A percentile compares a stretch with the other conserved stretches of the same genome.
These are phyloP conservation scores for Alsophila aescularia DNA, from an alignment of 2,888 invertebrate genomes.

Conservation along the genomic window DNA sequence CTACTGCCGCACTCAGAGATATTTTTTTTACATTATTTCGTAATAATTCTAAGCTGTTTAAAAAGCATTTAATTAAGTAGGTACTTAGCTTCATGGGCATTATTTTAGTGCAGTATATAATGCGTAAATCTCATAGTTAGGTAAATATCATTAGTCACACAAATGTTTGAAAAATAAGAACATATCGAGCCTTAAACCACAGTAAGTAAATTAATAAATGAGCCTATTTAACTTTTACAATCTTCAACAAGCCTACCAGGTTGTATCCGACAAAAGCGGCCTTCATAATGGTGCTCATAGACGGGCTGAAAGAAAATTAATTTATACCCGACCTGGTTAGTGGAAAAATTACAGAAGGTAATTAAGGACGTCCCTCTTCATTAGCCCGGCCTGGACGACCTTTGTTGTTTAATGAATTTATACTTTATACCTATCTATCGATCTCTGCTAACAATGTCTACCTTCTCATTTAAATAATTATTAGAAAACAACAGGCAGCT, in stretches of 20 bases:
- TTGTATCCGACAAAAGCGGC: slow-evolving; percentile 57
- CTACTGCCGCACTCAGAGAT: too few relatives aligned
- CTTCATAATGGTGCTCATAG: slow-evolving; percentile 63
- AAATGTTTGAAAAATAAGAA: too few relatives aligned
- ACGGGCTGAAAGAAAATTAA: slow-evolving; percentile 70
- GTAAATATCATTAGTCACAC: too few relatives aligned
- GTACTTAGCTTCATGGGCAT: too few relatives aligned
- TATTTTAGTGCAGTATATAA: too few relatives aligned
- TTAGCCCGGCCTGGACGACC: slow-evolving; percentile 67
- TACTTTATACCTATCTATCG: slow-evolving; percentile 44
- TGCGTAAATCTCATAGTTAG: too few relatives aligned
- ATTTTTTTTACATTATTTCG: too few relatives aligned
- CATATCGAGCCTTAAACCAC: neutral
- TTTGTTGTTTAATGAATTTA: slow-evolving; percentile 75
- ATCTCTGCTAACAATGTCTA: slow-evolving; percentile 17
- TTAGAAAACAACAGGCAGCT: neutral
- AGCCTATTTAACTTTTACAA: slow-evolving; percentile 48
- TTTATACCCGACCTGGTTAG: slow-evolving; percentile 71
- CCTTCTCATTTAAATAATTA: neutral
- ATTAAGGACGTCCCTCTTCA: slow-evolving; percentile 81
- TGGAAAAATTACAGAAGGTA: slow-evolving; percentile 80
- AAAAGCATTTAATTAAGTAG: too few relatives aligned
- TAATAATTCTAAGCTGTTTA: too few relatives aligned
- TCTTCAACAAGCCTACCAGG: slow-evolving; percentile 44
- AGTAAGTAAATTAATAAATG: slow-evolving; percentile 40